Evolutionary conservation across 2,797 vertebrate species (phyloP).

Genomic region (Paramormyrops hopkinsi): DNA sequence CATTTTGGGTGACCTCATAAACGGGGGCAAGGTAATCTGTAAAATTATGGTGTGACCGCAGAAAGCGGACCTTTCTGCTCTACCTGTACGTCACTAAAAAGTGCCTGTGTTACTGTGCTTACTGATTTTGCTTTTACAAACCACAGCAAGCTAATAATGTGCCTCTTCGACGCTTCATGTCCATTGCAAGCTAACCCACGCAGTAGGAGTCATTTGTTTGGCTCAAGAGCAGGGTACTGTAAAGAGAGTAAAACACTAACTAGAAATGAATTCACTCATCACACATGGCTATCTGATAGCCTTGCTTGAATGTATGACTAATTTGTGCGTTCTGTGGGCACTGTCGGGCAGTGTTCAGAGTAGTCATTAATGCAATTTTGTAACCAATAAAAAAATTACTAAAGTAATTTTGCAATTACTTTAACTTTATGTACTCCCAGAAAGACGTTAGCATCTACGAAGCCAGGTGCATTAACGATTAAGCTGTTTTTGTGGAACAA

Average conservation of each 20-base stretch:
- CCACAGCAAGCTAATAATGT: neutral
- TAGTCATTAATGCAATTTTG: neutral
- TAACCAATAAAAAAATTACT: neutral
- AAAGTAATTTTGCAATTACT: neutral
- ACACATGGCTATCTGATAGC: neutral
- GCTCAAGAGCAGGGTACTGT: neutral
- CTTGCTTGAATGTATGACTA: neutral
- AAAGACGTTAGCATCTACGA: neutral
- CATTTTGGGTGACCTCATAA: neutral
- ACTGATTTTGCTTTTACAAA: neutral
- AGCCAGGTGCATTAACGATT: neutral
- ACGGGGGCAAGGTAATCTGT: neutral
- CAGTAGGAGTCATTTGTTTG: neutral
- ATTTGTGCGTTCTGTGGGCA: neutral
- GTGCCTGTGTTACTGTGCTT: neutral
- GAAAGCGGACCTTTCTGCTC: neutral
- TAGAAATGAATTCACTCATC: neutral
- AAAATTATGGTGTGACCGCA: neutral
- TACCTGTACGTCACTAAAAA: neutral
- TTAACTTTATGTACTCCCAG: neutral
- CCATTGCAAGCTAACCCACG: neutral
- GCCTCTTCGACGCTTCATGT: neutral
- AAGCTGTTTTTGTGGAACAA: neutral
- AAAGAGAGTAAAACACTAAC: neutral
- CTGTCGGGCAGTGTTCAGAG: neutral